Conservation (phyloP, 2,113 vertebrate species). For the Gallinago undulata region DNA sequence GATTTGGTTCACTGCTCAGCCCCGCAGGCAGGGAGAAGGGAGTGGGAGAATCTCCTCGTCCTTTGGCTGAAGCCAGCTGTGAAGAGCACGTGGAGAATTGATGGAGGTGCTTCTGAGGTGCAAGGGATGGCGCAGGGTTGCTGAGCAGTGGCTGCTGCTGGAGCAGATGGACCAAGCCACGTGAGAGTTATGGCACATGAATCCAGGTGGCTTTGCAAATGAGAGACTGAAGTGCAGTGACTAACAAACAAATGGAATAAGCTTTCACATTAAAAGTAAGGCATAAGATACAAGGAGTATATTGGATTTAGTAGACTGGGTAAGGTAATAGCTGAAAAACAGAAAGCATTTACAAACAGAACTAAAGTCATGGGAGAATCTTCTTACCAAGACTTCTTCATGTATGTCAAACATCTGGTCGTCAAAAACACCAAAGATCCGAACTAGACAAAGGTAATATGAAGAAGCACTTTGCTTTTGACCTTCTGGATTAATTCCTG, state of each 20-base stretch:
- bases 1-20: background rate
- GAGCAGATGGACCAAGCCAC: conserved; percentile 11
- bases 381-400: background rate
- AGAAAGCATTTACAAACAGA: background rate
- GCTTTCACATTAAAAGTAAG: background rate
- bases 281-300: background rate
- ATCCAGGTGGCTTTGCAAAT: conserved; percentile 4
- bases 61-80: conserved; percentile 20
- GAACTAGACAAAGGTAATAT: background rate
- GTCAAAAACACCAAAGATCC: background rate
- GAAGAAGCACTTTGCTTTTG: background rate
- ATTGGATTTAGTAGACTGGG: background rate
- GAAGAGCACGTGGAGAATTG: background rate
- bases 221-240: background rate
- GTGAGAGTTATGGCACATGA: background rate
- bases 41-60: background rate
- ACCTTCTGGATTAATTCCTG: conserved; percentile 46
- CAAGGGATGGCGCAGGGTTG: background rate
- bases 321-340: background rate
- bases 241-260: background rate
- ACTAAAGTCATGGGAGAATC: background rate
- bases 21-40: background rate
- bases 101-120: background rate
- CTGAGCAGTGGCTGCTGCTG: background rate
- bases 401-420: background rate